Conservation (phyloP, 2,888 invertebrate genomes). For the Drosophila picticornis region DNA sequence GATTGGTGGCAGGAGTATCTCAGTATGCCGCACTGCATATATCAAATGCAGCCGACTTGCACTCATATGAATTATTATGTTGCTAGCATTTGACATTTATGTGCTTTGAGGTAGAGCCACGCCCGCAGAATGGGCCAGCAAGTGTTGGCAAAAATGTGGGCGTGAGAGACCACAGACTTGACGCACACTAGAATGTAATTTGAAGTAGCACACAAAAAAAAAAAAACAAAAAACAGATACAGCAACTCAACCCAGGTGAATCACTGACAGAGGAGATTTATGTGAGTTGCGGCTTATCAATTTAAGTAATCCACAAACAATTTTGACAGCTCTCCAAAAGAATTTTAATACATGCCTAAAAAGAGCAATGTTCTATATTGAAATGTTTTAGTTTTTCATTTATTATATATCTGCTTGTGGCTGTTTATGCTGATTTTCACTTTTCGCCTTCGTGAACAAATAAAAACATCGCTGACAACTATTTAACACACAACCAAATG, state of each 20-base stretch:
- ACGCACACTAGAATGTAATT: not conserved
- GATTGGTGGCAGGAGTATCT: not conserved
- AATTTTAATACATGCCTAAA: not conserved
- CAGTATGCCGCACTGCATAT: slow-evolving; percentile 11
- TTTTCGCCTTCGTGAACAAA: slow-evolving; percentile 45
- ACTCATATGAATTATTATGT: slow-evolving; percentile 60
- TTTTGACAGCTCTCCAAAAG: slow-evolving; percentile 45
- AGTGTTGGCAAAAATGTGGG: slow-evolving; percentile 39
- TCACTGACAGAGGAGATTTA: slow-evolving; percentile 38
- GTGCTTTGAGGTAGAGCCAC: slow-evolving; percentile 46
- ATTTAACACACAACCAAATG: slow-evolving; percentile 57
- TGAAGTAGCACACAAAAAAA: not conserved
- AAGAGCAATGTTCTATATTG: slow-evolving; percentile 1
- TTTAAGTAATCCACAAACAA: slow-evolving; percentile 32
- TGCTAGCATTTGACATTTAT: slow-evolving; percentile 70
- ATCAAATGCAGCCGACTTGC: slow-evolving; percentile 44
- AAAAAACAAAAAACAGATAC: not conserved
- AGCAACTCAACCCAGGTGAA: slow-evolving; percentile 19
- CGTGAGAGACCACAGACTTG: slow-evolving; percentile 1
- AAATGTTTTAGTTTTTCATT: slow-evolving; percentile 4
- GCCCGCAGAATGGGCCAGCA: slow-evolving; percentile 34
- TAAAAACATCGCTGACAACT: slow-evolving; percentile 17
- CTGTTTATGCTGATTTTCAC: slow-evolving; percentile 50
- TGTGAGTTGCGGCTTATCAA: slow-evolving; percentile 34
- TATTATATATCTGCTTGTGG: slow-evolving; percentile 22